phyloP scores from a whole-genome alignment of 2,888 invertebrate species.

The Hydraecia micacea region DNA sequence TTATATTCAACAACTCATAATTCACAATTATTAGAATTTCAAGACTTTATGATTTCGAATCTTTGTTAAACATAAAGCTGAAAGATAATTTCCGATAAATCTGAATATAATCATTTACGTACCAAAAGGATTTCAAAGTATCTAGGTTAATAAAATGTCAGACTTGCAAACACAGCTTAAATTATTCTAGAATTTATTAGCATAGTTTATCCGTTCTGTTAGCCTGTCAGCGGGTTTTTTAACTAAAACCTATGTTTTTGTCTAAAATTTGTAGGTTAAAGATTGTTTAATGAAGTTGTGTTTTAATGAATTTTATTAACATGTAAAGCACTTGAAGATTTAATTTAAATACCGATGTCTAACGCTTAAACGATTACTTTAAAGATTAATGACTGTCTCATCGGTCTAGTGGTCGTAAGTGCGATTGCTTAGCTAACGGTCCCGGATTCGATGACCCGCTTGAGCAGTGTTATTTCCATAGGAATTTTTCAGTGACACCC shows the following conservation, averaged over 20 bases:
- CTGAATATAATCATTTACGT: slow-evolving; percentile 23
- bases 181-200: slow-evolving; percentile 58
- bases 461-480: not conserved
- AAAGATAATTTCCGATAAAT: slow-evolving; percentile 14
- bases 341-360: slow-evolving; percentile 17
- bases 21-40: not conserved
- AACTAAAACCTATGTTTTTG: slow-evolving; percentile 41
- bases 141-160: slow-evolving; percentile 62
- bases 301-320: slow-evolving; percentile 25
- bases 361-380: not conserved
- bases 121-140: slow-evolving; percentile 44
- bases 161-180: slow-evolving; percentile 24
- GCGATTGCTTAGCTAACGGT: not conserved
- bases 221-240: slow-evolving; percentile 30
- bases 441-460: not conserved
- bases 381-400: not conserved
- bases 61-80: not conserved
- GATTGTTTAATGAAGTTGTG: slow-evolving; percentile 29
- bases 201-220: slow-evolving; percentile 39
- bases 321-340: slow-evolving; percentile 15
- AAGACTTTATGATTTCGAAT: not conserved
- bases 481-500: not conserved
- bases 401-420: too few species aligned
- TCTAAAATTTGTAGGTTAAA: slow-evolving; percentile 38
- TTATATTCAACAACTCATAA: not conserved